Conservation (phyloP, 2,797 vertebrate species). For the Leptoclinus maculatus region DNA sequence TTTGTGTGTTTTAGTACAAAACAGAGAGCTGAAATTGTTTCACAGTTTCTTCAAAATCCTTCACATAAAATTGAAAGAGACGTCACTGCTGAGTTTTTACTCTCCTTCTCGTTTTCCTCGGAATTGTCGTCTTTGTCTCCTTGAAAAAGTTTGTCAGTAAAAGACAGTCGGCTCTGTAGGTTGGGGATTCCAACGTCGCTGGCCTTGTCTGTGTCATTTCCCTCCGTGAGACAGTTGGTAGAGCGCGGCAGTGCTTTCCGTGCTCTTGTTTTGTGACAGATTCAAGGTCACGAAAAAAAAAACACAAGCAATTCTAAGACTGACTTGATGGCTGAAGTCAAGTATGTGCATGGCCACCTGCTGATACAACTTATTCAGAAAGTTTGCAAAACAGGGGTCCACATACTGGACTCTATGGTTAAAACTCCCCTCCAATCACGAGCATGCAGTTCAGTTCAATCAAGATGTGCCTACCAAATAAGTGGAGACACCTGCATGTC, state of each 20-base stretch:
- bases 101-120: slow-evolving; percentile 41
- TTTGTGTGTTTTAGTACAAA: slow-evolving; percentile 75
- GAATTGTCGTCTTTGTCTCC: slow-evolving; percentile 53
- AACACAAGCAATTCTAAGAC: slow-evolving; percentile 34
- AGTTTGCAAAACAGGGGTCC: slow-evolving; percentile 8
- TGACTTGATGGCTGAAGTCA: slow-evolving; percentile 41
- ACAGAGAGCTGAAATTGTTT: slow-evolving; percentile 74
- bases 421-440: neutral
- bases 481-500: neutral
- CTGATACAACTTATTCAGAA: slow-evolving; percentile 13
- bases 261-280: slow-evolving; percentile 31
- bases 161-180: slow-evolving; percentile 28
- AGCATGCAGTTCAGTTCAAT: neutral
- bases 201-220: slow-evolving; percentile 14
- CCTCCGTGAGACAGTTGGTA: slow-evolving; percentile 10
- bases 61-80: slow-evolving; percentile 73
- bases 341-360: slow-evolving; percentile 34
- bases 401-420: neutral
- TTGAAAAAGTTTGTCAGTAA: slow-evolving; percentile 61
- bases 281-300: slow-evolving; percentile 59
- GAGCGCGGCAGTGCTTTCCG: slow-evolving; percentile 8
- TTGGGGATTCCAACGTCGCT: slow-evolving; percentile 23
- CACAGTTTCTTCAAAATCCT: slow-evolving; percentile 82
- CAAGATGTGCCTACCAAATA: neutral
- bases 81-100: slow-evolving; percentile 1